Evolutionary conservation across 2,113 vertebrate species (phyloP), one percentile per base, ranked within the genome.

Genomic region (Scomber japonicus): DNA sequence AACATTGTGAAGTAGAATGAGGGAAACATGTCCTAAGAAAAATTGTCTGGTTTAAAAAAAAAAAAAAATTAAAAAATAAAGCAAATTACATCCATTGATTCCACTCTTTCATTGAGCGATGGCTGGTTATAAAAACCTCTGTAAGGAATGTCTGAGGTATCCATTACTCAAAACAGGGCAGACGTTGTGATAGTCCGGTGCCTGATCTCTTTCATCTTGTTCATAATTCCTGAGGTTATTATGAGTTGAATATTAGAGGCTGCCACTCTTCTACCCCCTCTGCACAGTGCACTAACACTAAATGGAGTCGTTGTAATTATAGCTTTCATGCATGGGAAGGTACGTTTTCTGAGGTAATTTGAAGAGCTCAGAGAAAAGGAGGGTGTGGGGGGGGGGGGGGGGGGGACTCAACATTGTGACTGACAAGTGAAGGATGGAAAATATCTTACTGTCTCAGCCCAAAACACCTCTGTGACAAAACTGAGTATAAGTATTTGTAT

Each of bases 241-340:
- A 91, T 81, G 68, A 85, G 84, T 69, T 78, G 86, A 91, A 89
- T 91, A 91, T 92, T 91, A 93, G 86, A 87, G 87, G 65, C 88
- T 90, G 86, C 83, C 89, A 79, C 73, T 86, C 72, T 78, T 62
- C 65, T 75, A 64, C 78, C 78, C 74, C 69, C 65, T 65, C 85
- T 77, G 87, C 72, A 87, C 82, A 78, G 62, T 62, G 64, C 80
- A 75, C 81, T 63, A 83, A 80, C 83, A 85, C 83, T 91, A 90
- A 89, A 94, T 85, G 70, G 80, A 92, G 82, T 89, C 84, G 85
- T 81, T 80, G 82, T 94, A 94, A 94, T 95, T 94, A 94, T 82
- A 89, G 91, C 75, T 91, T 93, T 94, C 88, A 94, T 93, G 93
- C 92, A 92, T 93, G 92, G 89, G 45, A 81, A 92, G 87, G 85